Base-by-base conservation (phyloP, 2,797 vertebrate genomes). In the Hyperoplus immaculatus region DNA sequence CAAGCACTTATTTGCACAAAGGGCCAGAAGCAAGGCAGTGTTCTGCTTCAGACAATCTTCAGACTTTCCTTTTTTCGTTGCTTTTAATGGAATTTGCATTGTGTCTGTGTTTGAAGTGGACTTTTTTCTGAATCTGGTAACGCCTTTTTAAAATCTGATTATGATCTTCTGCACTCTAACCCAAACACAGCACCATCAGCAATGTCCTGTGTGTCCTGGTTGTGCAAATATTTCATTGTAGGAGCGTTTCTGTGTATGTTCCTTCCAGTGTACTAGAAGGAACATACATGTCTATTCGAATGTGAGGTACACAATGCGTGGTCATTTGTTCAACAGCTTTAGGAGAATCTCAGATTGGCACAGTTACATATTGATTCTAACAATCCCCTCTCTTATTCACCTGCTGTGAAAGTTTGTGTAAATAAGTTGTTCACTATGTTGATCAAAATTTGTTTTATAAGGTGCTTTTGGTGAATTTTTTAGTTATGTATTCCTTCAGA, bases 1-100 rank as follows among this genome's bases (percentile, higher is more conserved):
- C 13, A 42, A 70, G 72, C 79, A 62, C 57, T 79, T 75, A 70
- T 74, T 84, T 86, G 78, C 78, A 85, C 77, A 39, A 63, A 38
- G 81, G 36, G 61, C 58, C 46, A 69, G 50, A 42, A 70, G 45
- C 11, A 45, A 75, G 54, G 66, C 58, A 72, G 68, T 41, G 45
- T 62, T 59, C 67, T 70, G 42, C 36, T 50, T 39, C 45, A 68
- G 13, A 42, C 5, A 58, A 8, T 36, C 18, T 47, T 47, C 15
- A 68, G 11, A 77, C 59, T 36, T 59, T 49, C 9, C 43, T 45
- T 0, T 13, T 50, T 51, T 72, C 14, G 53, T 62, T n/a, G 8
- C 29, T 42, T 72, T 57, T 72, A 8, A 18, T 59, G 36, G 61
- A 58, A 75, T 75, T 56, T 72, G 57, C 39, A 55, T 64, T 55